These are phyloP conservation scores for Cinclus mexicanus DNA, from an alignment of 2,113 vertebrate genomes.

Conservation along the genomic window DNA sequence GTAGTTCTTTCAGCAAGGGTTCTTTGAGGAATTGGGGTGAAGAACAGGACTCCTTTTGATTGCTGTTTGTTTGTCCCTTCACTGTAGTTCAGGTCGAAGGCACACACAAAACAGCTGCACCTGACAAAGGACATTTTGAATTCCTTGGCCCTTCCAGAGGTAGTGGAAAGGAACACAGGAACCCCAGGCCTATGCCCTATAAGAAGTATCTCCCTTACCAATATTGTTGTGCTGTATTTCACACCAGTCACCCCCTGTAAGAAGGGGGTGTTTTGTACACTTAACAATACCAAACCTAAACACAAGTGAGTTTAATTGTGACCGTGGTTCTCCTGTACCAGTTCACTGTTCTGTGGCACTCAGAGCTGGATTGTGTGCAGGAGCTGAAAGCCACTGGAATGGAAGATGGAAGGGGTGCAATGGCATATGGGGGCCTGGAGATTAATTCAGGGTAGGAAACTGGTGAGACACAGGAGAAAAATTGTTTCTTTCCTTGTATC, in stretches of 20 bases:
- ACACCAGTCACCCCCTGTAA: not conserved
- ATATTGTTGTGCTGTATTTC: not conserved
- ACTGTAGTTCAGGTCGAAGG: not conserved
- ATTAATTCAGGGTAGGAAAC: not conserved
- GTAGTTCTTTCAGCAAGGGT: not conserved
- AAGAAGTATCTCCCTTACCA: not conserved
- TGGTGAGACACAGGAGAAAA: not conserved
- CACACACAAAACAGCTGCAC: not conserved
- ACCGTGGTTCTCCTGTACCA: not conserved
- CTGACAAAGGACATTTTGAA: not conserved
- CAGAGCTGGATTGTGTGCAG: not conserved
- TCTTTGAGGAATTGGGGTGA: not conserved
- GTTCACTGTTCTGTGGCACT: not conserved
- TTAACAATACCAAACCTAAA: not conserved
- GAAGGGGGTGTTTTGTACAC: not conserved
- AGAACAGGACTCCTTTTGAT: not conserved
- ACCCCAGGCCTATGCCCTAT: not conserved
- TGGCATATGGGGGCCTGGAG: not conserved
- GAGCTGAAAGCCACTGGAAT: not conserved
- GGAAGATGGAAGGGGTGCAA: not conserved
- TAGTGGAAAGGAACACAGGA: not conserved
- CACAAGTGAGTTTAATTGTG: not conserved
- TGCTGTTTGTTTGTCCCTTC: not conserved
- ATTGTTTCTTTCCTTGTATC: not conserved
- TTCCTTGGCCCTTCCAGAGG: not conserved